phyloP scores from a whole-genome alignment of 1,140 invertebrate genomes.

The Harpegnathos saltator region DNA sequence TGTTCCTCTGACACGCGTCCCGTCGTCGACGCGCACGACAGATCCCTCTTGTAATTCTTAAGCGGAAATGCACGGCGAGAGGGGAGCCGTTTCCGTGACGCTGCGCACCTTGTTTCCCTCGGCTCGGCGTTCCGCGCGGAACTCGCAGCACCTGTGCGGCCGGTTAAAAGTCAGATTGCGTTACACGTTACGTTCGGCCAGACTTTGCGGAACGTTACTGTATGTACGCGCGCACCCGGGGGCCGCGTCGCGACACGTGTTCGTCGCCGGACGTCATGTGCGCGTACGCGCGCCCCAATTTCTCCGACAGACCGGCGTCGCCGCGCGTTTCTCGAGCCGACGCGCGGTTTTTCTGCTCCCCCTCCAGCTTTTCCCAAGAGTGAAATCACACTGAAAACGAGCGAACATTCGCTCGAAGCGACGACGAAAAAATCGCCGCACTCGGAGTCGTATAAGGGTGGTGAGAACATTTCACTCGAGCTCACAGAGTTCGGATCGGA shows the following conservation, averaged over 20 bases:
- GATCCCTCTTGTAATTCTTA: slow-evolving; percentile 25
- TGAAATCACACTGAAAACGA: too few relatives aligned
- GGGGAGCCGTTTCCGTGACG: slow-evolving; percentile 21
- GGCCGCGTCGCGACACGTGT: too few relatives aligned
- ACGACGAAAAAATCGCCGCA: too few relatives aligned
- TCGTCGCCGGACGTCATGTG: slow-evolving; percentile 18
- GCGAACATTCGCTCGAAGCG: too few relatives aligned
- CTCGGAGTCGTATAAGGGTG: too few relatives aligned
- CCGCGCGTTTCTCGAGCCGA: too few relatives aligned
- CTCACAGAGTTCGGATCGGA: too few relatives aligned
- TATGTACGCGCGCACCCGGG: background rate
- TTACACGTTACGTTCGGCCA: background rate
- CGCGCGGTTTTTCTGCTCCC: too few relatives aligned
- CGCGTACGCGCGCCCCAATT: slow-evolving; percentile 31
- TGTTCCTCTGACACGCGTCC: too few relatives aligned
- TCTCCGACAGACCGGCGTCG: slow-evolving; percentile 13
- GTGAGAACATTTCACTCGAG: too few relatives aligned
- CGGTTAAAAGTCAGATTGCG: slow-evolving; percentile 7
- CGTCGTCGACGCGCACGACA: background rate
- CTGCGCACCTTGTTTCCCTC: slow-evolving; percentile 43
- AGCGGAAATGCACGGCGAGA: slow-evolving; percentile 19
- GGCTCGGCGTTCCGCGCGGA: slow-evolving; percentile 16
- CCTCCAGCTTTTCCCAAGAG: too few relatives aligned
- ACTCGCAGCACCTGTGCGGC: slow-evolving; percentile 30
- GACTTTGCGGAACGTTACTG: slow-evolving; percentile 37